Conservation (phyloP, 2,797 vertebrate genomes). For the Lutjanus argentimaculatus region DNA sequence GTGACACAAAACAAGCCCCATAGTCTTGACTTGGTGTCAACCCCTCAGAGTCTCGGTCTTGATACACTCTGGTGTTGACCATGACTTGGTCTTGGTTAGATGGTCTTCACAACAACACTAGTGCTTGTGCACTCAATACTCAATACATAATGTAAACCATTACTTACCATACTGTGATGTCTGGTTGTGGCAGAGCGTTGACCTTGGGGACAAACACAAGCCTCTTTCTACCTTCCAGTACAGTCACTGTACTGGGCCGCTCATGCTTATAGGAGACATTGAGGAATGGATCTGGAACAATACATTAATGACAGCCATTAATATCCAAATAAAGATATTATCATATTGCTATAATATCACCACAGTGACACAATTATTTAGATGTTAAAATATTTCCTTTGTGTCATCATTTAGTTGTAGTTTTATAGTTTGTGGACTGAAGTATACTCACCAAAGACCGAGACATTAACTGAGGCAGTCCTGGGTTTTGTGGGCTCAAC, state of each 20-base stretch:
- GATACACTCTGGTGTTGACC: no score
- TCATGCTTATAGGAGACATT: slow-evolving; percentile 79
- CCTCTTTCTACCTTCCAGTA: slow-evolving; percentile 79
- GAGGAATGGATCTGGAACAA: slow-evolving; percentile 89
- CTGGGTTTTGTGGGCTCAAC: not conserved
- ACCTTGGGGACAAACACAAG: slow-evolving; percentile 87
- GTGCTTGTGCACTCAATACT: no score
- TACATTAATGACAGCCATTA: slow-evolving; percentile 12
- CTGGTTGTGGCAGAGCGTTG: slow-evolving; percentile 86
- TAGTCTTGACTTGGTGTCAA: no score
- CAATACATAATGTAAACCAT: not conserved
- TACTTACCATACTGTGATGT: slow-evolving; percentile 86
- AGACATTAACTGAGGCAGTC: slow-evolving; percentile 74
- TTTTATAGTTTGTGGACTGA: slow-evolving; percentile 7
- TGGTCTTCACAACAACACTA: no score
- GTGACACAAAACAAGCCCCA: no score
- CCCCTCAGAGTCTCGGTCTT: no score
- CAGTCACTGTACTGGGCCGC: slow-evolving; percentile 41
- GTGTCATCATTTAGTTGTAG: not conserved
- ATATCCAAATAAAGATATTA: not conserved
- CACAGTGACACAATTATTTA: not conserved
- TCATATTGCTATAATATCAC: not conserved
- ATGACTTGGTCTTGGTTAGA: no score
- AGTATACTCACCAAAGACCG: slow-evolving; percentile 85
- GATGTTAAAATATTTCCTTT: not conserved